Base-by-base conservation (phyloP, 2,113 vertebrate genomes). In the Catagonus wagneri region DNA sequence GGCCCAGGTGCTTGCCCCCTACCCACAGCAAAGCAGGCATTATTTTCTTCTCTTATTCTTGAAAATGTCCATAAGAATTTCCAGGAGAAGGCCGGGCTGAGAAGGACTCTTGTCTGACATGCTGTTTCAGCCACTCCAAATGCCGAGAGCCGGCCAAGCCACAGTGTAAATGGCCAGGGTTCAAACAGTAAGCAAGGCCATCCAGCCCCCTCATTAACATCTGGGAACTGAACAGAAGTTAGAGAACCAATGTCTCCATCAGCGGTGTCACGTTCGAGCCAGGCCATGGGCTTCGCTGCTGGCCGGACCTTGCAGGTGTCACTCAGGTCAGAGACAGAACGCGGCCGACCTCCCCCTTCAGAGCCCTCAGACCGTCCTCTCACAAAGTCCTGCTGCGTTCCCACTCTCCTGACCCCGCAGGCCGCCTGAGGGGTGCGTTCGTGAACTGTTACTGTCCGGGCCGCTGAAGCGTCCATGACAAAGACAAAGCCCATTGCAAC, bases 31-130 rank as follows among this genome's bases (percentile, higher is more conserved):
- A 69, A 22, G 34, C 32, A 27, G 63, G 68, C 74, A n/a, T 75
- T 68, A 39, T 96, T 89, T 95, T 95, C 92, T 90, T 36, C 39
- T 94, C 85, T 93, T 80, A 13, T 94, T 95, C 91, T 94, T 95
- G 96, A 94, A 96, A 92, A 96, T 19, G 69, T 69, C 90, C 39
- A 39, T 88, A 92, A 97, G 88, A 86, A 75, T 96, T 97, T 97
- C 96, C 94, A 97, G 94, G 75, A 92, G 58, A 60, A 71, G 74
- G 95, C 97, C 34, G 52, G 93, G 79, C 93, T 32, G 58, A 36
- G 54, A 44, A 78, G 93, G 87, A 94, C 94, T 83, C 96, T 83
- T 83, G 80, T 85, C 96, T 97, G 96, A 97, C 96, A 96, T 25
- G 93, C 58, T 54, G 1, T 94, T 89, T 60, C 83, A 83, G 60